Base-by-base conservation (phyloP, 2,888 invertebrate genomes). In the Crioceris asparagi region DNA sequence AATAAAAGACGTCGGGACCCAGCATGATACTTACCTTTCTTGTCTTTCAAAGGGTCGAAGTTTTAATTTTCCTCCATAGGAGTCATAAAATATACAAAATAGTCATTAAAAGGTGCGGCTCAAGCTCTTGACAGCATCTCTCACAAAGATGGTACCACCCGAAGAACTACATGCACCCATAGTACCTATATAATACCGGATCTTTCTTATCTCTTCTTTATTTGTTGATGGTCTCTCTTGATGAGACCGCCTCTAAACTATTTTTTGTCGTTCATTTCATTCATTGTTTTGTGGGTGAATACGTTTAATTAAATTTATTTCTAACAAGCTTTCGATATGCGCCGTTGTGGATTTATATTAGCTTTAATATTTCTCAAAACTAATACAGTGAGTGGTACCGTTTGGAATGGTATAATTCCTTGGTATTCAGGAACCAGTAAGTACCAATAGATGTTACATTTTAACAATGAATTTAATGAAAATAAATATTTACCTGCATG, bases 361-460 rank as follows among this genome's bases (percentile, higher is more conserved):
- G 25, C 25, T 11, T 25, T 29, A 11, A 10, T 12, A 12, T 36
- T 29, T 29, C 29, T n/a, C n/a, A n/a, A n/a, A n/a, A n/a, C n/a
- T n/a, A n/a, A n/a, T 14, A 26, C 12, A n/a, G 3, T 3, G 14
- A 10, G 17, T 11, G 17, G 43, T 25, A 37, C 41, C 12, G 34
- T 34, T 12, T 69, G 69, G 66, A 67, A 69, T 54, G 68, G 68
- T 43, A 56, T 66, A 40, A 65, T 64, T 10, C 68, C 70, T 16
- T 70, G 70, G 67, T 69, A 66, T 54, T 64, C 66, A 23, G 67
- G 64, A 52, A 68, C 69, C 32, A 61, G 72, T 72, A 62, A 71
- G 70, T 69, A 25, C 7, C 14, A 7, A 21, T 33, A n/a, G n/a
- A n/a, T n/a, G n/a, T n/a, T n/a, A n/a, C n/a, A n/a, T n/a, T n/a